Evolutionary conservation across 2,797 vertebrate species (phyloP).

Genomic region (Pipistrellus kuhlii): DNA sequence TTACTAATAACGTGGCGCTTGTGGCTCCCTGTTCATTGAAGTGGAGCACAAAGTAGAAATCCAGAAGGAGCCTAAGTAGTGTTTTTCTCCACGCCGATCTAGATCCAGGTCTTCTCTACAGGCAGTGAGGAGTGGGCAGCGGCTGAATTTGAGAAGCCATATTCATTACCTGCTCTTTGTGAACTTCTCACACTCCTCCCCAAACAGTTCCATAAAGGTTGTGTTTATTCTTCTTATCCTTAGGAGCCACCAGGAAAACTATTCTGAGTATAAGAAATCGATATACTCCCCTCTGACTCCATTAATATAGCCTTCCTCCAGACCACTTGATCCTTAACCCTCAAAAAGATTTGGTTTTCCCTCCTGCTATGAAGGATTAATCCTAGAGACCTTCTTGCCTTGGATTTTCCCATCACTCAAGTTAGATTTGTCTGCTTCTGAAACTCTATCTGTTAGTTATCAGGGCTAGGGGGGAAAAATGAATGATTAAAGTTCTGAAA

Average conservation of each 20-base stretch:
- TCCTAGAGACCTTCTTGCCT: background rate
- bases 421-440: slow-evolving; percentile 9
- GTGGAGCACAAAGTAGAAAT: background rate
- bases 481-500: slow-evolving; percentile 10
- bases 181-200: background rate
- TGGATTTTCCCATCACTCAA: background rate
- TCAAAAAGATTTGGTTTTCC: slow-evolving; percentile 8
- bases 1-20: background rate
- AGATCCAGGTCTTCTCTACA: slow-evolving; percentile 33
- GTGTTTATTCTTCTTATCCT: background rate
- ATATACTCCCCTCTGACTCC: background rate
- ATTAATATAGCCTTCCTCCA: background rate
- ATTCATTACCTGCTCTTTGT: background rate
- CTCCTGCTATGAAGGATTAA: slow-evolving; percentile 17
- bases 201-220: background rate
- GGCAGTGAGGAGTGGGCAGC: background rate
- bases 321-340: background rate
- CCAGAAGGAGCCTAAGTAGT: background rate
- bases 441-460: background rate
- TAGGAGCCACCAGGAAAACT: background rate
- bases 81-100: background rate
- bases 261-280: background rate
- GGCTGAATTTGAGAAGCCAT: background rate
- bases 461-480: background rate
- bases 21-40: background rate